These are phyloP conservation scores for Sycophaga agraensis DNA, from an alignment of 1,140 invertebrate species.

Conservation along the genomic window DNA sequence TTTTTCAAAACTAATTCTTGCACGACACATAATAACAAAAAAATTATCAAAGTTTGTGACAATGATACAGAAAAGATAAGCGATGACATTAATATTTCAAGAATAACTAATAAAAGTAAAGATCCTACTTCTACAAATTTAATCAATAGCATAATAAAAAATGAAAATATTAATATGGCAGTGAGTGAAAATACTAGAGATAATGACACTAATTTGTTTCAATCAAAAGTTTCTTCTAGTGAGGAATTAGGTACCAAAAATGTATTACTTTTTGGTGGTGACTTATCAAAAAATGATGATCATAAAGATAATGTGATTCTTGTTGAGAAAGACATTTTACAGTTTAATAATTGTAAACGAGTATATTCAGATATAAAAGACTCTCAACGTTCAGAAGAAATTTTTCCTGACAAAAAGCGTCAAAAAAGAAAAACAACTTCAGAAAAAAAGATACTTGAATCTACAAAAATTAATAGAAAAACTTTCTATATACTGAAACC, in stretches of 20 bases:
- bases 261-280: constrained; percentile 16
- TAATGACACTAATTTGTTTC: background rate
- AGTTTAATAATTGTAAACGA: constrained; percentile 21
- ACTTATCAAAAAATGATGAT: constrained; percentile 4
- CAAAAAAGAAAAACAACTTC: constrained; percentile 5
- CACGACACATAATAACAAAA: background rate
- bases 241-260: constrained; percentile 9
- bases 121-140: background rate
- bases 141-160: background rate
- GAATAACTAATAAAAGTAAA: too few relatives aligned
- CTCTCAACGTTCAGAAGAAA: background rate
- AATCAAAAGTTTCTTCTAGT: constrained; percentile 1
- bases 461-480: constrained; percentile 28
- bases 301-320: background rate
- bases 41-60: background rate
- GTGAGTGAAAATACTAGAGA: background rate
- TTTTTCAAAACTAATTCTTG: constrained; percentile 19
- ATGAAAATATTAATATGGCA: background rate
- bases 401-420: constrained; percentile 14
- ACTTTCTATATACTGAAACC: constrained; percentile 42
- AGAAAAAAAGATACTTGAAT: constrained; percentile 17
- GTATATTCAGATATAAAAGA: constrained; percentile 3
- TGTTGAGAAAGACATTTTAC: background rate
- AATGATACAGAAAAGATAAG: background rate
- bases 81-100: background rate